Percentiles rank a stretch among this genome's conserved stretches.
These are phyloP conservation scores for Drosophila infuscata DNA, from an alignment of 2,888 invertebrate species.

Conservation along the genomic window DNA sequence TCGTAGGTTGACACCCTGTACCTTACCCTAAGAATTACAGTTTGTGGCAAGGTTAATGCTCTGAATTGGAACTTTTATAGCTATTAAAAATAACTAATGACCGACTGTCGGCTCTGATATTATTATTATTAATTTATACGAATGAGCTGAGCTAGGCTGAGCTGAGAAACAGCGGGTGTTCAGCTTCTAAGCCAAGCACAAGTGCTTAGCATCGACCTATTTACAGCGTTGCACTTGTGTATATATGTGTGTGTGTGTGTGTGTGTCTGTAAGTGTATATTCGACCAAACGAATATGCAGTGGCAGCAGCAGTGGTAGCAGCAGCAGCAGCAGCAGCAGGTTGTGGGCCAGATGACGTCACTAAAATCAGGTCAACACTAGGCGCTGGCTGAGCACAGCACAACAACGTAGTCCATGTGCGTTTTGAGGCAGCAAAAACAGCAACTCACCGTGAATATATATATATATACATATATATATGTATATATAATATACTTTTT, in stretches of 20 bases:
- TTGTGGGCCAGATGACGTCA: constrained; percentile 76
- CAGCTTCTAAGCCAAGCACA: constrained; percentile 17
- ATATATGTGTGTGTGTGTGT: background rate
- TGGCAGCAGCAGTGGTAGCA: constrained; percentile 17
- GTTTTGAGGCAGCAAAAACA: constrained; percentile 58
- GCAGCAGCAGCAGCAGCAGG: constrained; percentile 23
- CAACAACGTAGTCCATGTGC: constrained; percentile 16
- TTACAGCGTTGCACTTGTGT: constrained; percentile 45
- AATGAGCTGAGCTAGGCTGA: constrained; percentile 14
- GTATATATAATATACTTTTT: background rate
- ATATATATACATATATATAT: constrained; percentile 1
- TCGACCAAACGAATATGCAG: constrained; percentile 7
- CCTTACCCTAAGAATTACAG: background rate
- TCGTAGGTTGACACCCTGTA: background rate
- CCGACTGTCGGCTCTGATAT: background rate
- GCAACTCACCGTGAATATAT: constrained; percentile 62
- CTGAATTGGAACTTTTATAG: background rate
- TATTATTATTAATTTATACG: background rate
- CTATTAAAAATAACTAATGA: background rate
- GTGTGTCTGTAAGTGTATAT: constrained; percentile 2
- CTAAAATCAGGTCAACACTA: constrained; percentile 76
- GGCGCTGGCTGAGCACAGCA: constrained; percentile 38
- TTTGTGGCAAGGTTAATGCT: background rate
- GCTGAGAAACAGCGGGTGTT: constrained; percentile 13
- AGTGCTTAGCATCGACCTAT: constrained; percentile 49